Percentiles rank a stretch among this genome's conserved stretches.
These are phyloP conservation scores for Halichoerus grypus DNA, from an alignment of 2,113 vertebrate genomes.

Conservation along the genomic window DNA sequence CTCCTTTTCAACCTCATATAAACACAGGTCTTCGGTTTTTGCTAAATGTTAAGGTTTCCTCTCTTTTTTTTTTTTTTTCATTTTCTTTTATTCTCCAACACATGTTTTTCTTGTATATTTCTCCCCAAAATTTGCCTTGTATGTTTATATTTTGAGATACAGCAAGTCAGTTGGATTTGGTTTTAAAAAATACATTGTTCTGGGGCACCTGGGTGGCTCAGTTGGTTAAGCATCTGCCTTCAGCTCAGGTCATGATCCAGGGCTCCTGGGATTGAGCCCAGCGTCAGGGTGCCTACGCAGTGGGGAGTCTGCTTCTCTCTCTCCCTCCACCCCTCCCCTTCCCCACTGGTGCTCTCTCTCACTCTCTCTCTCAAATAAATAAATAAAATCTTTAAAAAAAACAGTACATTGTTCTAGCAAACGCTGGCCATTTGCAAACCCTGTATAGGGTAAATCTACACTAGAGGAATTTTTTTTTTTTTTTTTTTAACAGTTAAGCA, in stretches of 20 bases:
- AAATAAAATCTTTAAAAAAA: neutral
- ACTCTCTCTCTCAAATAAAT: neutral
- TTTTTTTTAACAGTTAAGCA: neutral
- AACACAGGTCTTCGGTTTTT: neutral
- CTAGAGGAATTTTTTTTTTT: neutral
- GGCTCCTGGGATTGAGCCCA: neutral
- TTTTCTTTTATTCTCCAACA: neutral
- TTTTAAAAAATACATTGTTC: neutral
- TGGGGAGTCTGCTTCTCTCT: neutral
- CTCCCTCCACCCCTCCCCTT: neutral
- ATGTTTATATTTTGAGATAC: neutral
- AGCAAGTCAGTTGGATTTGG: neutral
- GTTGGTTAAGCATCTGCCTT: neutral
- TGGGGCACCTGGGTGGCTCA: neutral
- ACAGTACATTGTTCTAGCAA: neutral
- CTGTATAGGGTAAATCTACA: neutral
- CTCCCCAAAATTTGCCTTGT: neutral
- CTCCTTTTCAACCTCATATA: neutral
- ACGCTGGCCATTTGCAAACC: neutral
- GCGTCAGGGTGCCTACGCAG: neutral
- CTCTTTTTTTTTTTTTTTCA: neutral
- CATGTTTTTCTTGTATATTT: neutral
- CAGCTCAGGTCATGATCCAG: neutral
- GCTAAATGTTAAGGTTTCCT: fast-evolving
- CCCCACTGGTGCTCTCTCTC: neutral